Conservation (phyloP, 2,113 vertebrate genomes). For the Bubo blakistoni region DNA sequence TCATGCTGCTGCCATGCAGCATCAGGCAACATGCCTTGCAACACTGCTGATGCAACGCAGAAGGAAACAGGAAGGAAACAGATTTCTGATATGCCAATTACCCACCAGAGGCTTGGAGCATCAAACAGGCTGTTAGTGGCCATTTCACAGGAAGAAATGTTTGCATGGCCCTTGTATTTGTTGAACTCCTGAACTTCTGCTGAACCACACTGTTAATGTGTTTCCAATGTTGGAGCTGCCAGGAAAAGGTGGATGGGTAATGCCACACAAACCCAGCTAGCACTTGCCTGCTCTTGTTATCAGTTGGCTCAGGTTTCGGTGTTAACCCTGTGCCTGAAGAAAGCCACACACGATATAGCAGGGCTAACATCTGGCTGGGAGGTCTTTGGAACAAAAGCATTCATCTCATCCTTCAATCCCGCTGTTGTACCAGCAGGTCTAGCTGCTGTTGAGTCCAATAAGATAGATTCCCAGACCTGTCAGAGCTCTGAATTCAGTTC, state of each 20-base stretch:
- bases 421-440: background rate
- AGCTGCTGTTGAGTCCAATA: background rate
- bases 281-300: background rate
- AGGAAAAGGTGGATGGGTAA: background rate
- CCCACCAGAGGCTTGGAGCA: background rate
- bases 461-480: background rate
- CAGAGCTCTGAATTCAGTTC: background rate
- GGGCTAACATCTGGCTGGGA: slow-evolving; percentile 19
- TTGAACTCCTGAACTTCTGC: background rate
- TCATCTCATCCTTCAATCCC: background rate
- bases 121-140: background rate
- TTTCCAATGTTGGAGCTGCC: background rate
- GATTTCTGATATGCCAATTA: background rate
- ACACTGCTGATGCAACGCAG: background rate
- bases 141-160: background rate
- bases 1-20: background rate
- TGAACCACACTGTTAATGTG: background rate
- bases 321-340: background rate
- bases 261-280: background rate
- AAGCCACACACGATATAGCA: background rate
- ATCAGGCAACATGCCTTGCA: background rate
- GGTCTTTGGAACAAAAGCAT: background rate
- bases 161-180: background rate
- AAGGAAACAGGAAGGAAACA: background rate
- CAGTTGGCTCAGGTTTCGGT: background rate